These are phyloP conservation scores for Coptodon bakossiorum DNA, from an alignment of 2,113 vertebrate genomes.

Conservation along the genomic window DNA sequence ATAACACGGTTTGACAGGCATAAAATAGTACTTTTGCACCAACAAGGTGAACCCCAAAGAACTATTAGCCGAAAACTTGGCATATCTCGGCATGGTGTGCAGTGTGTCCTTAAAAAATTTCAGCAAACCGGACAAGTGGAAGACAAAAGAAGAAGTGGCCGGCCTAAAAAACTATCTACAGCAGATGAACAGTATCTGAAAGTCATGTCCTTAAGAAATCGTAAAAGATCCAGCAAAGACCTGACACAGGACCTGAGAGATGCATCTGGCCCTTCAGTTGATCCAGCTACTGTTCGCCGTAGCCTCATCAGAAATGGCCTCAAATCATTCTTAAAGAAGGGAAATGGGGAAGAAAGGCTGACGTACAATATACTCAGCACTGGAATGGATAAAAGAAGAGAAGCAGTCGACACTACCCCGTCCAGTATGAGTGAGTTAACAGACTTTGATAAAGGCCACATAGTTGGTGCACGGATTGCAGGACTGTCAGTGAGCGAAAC, in stretches of 20 bases:
- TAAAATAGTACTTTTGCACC: neutral
- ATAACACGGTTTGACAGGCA: neutral
- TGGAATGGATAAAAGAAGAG: neutral
- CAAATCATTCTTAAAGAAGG: neutral
- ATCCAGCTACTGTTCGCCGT: neutral
- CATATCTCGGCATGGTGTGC: neutral
- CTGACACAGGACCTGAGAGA: neutral
- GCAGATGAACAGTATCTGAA: neutral
- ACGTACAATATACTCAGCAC: neutral
- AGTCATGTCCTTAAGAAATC: neutral
- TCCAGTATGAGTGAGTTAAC: neutral
- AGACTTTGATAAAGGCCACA: constrained; percentile 16
- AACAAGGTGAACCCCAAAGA: neutral
- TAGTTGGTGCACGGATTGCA: neutral
- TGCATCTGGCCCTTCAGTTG: neutral
- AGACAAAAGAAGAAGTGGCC: neutral
- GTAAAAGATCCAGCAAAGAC: neutral
- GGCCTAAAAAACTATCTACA: neutral
- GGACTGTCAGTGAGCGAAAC: constrained; percentile 5
- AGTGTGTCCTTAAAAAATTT: neutral
- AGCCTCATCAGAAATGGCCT: neutral
- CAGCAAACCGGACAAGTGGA: neutral
- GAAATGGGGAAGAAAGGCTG: neutral
- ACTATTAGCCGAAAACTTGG: neutral
- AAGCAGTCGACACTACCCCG: neutral